Evolutionary conservation across 2,888 invertebrate species (phyloP), one percentile per base, ranked within the genome.

Genomic region (Lasioglossum lativentre): DNA sequence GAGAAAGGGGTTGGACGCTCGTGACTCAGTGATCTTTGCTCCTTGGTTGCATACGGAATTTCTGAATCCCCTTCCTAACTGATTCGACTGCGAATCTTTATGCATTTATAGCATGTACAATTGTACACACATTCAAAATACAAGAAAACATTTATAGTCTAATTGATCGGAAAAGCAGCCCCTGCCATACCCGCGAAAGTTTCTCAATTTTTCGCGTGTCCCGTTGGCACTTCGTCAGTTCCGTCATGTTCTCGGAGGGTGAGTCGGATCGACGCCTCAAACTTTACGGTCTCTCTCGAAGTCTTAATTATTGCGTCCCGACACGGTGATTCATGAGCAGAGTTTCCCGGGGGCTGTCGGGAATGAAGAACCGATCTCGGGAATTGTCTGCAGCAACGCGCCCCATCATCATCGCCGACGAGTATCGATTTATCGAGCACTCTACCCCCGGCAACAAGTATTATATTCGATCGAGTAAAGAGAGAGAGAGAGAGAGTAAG

Each of bases 401-500:
- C 38, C 74, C 30, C 52, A 52, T 52, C 30, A 30, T 85, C 59
- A 87, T 85, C 79, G 77, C 3, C 34, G 42, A 30, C 30, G 75
- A 34, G n/a, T 85, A 89, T 90, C 84, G 90, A 89, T 90, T 90
- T 88, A 85, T 86, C 74, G 84, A 82, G 8, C 52, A 19, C 86
- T 83, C 80, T 34, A 66, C 66, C 66, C 66, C 34, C 23, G 66
- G 66, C 66, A 66, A 66, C 6, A 66, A 66, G 66, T 52, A 52
- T 52, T 23, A 52, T 34, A 66, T 66, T 66, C 66, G 66, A 66
- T 66, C 66, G 23, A 34, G 66, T 19, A 34, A 30, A 63, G 63
- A 63, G 59, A 14, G 59, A 27, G 27, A 27, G 59, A 52, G 52
- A 52, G 52, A 47, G 19, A 19, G 47, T 23, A 6, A 47, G 19